Conservation (phyloP, 2,797 vertebrate genomes). For the Cebuella pygmaea region DNA sequence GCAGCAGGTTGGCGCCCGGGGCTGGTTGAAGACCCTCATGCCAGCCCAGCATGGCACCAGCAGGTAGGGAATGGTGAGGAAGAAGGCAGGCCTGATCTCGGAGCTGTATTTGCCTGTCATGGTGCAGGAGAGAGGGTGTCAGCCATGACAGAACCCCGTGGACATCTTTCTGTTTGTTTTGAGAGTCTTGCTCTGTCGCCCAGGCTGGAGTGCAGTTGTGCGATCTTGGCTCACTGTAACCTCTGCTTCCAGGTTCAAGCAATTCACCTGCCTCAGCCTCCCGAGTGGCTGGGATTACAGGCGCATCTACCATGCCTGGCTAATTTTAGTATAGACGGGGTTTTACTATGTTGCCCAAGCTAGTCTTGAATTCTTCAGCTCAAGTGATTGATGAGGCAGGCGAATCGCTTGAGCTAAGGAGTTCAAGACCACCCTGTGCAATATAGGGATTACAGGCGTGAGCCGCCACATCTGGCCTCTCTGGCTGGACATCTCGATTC, state of each 20-base stretch:
- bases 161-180: background rate
- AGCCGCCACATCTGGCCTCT: background rate
- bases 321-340: background rate
- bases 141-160: background rate
- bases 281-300: background rate
- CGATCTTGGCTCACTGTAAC: background rate
- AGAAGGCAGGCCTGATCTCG: conserved; percentile 90
- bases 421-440: background rate
- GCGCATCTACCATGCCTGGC: background rate
- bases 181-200: background rate
- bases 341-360: background rate
- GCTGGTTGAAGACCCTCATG: conserved; percentile 86
- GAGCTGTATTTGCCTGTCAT: conserved; percentile 92
- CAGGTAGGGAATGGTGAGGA: conserved; percentile 91
- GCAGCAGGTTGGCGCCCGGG: conserved; percentile 81
- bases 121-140: background rate
- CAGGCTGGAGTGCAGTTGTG: background rate
- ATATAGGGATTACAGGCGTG: background rate
- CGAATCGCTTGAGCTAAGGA: background rate
- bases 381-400: background rate
- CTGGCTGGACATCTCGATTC: background rate
- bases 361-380: background rate
- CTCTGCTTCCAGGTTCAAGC: background rate
- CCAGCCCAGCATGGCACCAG: conserved; percentile 90
- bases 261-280: background rate